These are phyloP conservation scores for Brachypteracias leptosomus DNA, from an alignment of 2,113 vertebrate species.

Conservation along the genomic window DNA sequence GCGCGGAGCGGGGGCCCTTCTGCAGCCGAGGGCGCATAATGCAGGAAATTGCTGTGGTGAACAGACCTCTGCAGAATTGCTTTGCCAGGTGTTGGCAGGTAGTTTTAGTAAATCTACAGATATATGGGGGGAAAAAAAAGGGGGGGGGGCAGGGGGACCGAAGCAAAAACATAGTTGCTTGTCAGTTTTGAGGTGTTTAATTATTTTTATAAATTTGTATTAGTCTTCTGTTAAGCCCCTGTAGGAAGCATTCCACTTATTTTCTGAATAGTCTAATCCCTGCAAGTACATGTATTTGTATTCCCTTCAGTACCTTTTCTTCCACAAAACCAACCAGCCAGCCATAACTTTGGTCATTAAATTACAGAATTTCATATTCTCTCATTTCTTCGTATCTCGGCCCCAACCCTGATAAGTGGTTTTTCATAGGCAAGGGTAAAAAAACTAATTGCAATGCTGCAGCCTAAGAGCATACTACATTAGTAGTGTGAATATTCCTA, in stretches of 20 bases:
- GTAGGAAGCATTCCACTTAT: not conserved
- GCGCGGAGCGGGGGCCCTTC: no score
- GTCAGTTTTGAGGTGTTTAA: not conserved
- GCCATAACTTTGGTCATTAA: not conserved
- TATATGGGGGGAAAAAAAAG: no score
- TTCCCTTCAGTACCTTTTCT: not conserved
- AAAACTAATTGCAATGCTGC: not conserved
- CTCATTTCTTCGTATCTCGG: not conserved
- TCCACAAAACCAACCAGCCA: not conserved
- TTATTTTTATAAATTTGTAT: no score
- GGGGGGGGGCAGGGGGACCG: fast-evolving
- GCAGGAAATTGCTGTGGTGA: no score
- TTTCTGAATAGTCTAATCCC: not conserved
- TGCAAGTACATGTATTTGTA: not conserved
- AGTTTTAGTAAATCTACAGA: fast-evolving
- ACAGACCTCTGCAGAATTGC: fast-evolving
- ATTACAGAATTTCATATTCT: not conserved
- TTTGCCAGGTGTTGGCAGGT: fast-evolving
- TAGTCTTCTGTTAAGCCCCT: not conserved
- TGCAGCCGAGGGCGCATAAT: no score
- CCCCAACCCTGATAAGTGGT: no score
- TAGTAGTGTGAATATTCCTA: not conserved
- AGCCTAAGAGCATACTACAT: not conserved
- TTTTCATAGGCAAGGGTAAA: not conserved
- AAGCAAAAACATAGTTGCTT: not conserved